A percentile compares a stretch with the other conserved stretches of the same genome.
phyloP scores from a whole-genome alignment of 2,888 invertebrate species.

The Girardia tigrina region DNA sequence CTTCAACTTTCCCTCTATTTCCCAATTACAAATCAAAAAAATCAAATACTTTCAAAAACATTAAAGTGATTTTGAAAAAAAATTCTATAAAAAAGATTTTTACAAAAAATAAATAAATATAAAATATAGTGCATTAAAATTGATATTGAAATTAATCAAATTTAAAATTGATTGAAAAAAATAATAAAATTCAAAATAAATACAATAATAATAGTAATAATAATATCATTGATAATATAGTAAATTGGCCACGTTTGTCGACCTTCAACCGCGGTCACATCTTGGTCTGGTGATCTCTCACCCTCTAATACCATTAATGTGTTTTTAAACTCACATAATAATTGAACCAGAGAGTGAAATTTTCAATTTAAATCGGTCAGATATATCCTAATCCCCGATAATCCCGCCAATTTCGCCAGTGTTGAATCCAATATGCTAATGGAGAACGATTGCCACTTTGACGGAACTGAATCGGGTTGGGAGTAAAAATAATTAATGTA shows the following conservation, averaged over 20 bases:
- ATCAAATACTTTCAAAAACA: no score
- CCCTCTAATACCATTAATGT: conserved; percentile 1
- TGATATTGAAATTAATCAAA: no score
- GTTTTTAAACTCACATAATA: not conserved
- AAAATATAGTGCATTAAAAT: no score
- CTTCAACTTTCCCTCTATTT: no score
- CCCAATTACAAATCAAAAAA: no score
- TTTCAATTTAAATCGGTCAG: not conserved
- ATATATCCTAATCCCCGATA: conserved; percentile 16
- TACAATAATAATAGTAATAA: not conserved
- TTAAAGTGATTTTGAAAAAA: no score
- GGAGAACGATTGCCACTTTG: conserved; percentile 7
- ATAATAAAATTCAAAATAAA: not conserved
- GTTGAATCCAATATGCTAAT: conserved; percentile 20
- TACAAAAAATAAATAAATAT: no score
- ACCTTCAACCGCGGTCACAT: conserved; percentile 14
- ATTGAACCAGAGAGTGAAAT: not conserved
- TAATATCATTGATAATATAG: not conserved
- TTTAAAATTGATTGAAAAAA: not conserved
- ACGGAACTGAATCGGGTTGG: conserved; percentile 23
- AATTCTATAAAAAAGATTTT: no score
- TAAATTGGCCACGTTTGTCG: not conserved
- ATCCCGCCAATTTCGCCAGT: conserved; percentile 11
- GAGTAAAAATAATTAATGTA: conserved; percentile 18
- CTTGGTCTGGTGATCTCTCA: not conserved